Evolutionary conservation across 2,797 vertebrate species (phyloP), one percentile per base, ranked within the genome.

Genomic region (Tapera naevia): DNA sequence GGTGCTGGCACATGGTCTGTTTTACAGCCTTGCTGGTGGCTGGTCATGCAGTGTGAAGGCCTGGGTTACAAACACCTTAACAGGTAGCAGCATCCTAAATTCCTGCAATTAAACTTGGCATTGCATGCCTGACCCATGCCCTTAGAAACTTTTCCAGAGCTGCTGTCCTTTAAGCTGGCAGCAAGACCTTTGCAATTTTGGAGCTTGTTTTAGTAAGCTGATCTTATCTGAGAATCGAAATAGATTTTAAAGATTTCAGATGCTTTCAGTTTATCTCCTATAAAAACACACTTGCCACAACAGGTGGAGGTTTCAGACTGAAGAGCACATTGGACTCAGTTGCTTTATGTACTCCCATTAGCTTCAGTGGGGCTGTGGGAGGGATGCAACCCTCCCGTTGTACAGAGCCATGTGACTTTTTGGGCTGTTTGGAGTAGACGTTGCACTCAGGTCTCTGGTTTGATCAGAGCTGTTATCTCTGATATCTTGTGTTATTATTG

Each of bases 151-250:
- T 56, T 86, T 56, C 80, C 80, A 89, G 65, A 84, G 15, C 50
- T 19, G 30, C 4, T 93, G 73, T 75, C 56, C 80, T 89, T 43
- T 48, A 61, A 82, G 54, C 43, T 0, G 0, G 17, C 56, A 84
- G 90, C 0, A 0, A 88, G 73, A 85, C 70, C 91, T 92, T 94
- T 95, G 92, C 88, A 92, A 90, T 89, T 95, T 28, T 88, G 33
- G 67, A 30, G 75, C 83, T 93, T 84, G 51, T 90, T 94, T 93
- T 85, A 91, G 66, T 19, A 39, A 86, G 81, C 56, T 61, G 91
- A 88, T 95, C 89, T 96, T 96, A 97, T 94, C 92, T 91, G 76
- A 25, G 67, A 80, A 82, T 95, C 65, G 80, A 82, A 94, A 91
- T 90, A 84, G 83, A 85, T 88, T 94, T 79, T 88, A 61, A 88